A percentile compares a stretch with the other conserved stretches of the same genome.
These are phyloP conservation scores for Eugnorisma glareosa DNA, from an alignment of 2,888 invertebrate species.

Conservation along the genomic window DNA sequence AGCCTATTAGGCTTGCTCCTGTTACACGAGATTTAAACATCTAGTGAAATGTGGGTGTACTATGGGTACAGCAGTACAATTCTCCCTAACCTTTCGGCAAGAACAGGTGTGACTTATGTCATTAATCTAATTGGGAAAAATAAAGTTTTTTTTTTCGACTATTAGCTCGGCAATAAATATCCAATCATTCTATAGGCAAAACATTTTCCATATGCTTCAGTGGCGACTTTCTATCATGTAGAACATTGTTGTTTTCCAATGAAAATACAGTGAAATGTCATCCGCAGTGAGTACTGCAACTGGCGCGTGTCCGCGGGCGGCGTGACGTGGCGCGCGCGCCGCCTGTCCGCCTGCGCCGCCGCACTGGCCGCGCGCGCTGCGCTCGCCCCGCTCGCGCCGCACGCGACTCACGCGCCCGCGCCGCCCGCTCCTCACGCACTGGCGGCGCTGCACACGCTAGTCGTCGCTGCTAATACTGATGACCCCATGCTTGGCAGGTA, in stretches of 20 bases:
- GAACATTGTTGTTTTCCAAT: not conserved
- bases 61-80: not conserved
- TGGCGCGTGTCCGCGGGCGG: conserved; percentile 92
- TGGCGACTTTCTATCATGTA: not conserved
- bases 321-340: conserved; percentile 92
- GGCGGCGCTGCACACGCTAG: conserved; percentile 73
- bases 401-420: conserved; percentile 73
- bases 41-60: no score
- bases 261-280: not conserved
- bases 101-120: not conserved
- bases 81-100: not conserved
- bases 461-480: conserved; percentile 79
- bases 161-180: not conserved
- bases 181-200: not conserved
- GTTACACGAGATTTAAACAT: no score
- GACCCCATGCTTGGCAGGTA: conserved; percentile 91
- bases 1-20: no score
- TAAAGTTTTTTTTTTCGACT: not conserved
- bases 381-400: conserved; percentile 75
- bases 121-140: not conserved
- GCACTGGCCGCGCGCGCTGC: conserved; percentile 83
- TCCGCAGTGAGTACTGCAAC: conserved; percentile 94
- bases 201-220: not conserved
- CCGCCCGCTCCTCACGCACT: conserved; percentile 78
- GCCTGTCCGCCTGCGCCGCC: conserved; percentile 90